phyloP scores from a whole-genome alignment of 2,888 invertebrate genomes.

The Hypomecis punctinalis region DNA sequence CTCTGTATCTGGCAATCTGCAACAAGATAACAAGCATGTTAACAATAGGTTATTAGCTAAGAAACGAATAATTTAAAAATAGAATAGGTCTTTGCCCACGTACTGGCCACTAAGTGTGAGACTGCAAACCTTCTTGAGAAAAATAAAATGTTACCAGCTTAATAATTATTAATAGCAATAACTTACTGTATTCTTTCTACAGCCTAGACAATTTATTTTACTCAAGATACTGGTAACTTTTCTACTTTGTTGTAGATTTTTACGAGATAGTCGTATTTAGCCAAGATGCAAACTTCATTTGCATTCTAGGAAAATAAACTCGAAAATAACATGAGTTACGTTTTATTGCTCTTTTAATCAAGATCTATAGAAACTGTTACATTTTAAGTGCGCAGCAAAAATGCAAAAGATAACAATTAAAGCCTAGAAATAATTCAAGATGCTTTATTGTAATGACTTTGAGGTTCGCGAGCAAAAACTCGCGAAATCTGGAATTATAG shows the following conservation, averaged over 20 bases:
- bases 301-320: slow-evolving; percentile 20
- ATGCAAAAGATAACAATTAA: slow-evolving; percentile 28
- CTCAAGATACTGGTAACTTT: not conserved
- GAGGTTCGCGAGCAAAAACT: slow-evolving; percentile 13
- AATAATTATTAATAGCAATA: too few species aligned
- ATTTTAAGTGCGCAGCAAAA: slow-evolving; percentile 21
- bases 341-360: slow-evolving; percentile 12
- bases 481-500: slow-evolving; percentile 19
- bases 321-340: slow-evolving; percentile 12
- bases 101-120: slow-evolving; percentile 8
- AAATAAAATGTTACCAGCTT: slow-evolving; percentile 1
- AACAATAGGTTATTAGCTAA: slow-evolving; percentile 68
- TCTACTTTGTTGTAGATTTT: slow-evolving; percentile 9
- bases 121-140: not conserved
- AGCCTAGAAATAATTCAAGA: slow-evolving; percentile 11
- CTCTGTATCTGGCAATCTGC: slow-evolving; percentile 64
- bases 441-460: slow-evolving; percentile 21
- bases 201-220: slow-evolving; percentile 13
- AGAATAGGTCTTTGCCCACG: not conserved
- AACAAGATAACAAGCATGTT: slow-evolving; percentile 65
- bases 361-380: slow-evolving; percentile 1
- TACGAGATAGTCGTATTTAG: slow-evolving; percentile 41
- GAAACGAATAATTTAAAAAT: slow-evolving; percentile 54
- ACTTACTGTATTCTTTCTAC: too few species aligned
- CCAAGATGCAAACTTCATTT: slow-evolving; percentile 19